Base-by-base conservation (phyloP, 1,140 invertebrate species). In the Campodea augens region DNA sequence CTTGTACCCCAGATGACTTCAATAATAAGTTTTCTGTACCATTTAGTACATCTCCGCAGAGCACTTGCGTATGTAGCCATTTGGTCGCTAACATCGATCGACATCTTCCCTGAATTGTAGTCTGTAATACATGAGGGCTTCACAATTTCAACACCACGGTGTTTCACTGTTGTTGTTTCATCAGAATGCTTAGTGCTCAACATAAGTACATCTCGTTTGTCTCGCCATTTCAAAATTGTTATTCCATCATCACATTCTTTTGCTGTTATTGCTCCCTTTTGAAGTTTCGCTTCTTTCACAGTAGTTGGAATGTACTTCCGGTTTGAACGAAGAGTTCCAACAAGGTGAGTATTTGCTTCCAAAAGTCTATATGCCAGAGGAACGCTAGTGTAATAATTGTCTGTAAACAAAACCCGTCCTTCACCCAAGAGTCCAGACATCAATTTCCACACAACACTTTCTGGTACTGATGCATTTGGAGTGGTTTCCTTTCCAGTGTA, bases 121-220 rank as follows among this genome's bases (percentile, higher is more conserved):
- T 18, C 27, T 13, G 38, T n/a, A 36, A 48, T 37, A 19, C 38
- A 43, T 15, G 22, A 21, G 25, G 56, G 56, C 46, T 61, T 60
- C 39, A 48, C 1, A 45, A 41, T 43, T 32, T 43, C 45, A 45
- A 38, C 21, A 21, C 51, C 49, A 38, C 53, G 47, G 54, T 54
- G 44, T 27, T 12, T 27, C 46, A 25, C 40, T 40, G 23, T 24
- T 24, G 38, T 15, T 22, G 43, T 50, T 25, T 44, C 46, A 44
- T 2, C 38, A n/a, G 40, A n/a, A 44, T 41, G 43, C 13, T 44
- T 29, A 25, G 54, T 53, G 5, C 49, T 49, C 10, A 55, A 44
- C 45, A 49, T 51, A 10, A 51, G 38, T 10, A 57, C 52, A 37
- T 55, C 49, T 20, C 49, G n/a, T 45, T 50, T 51, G 45, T 54